A percentile compares a stretch with the other conserved stretches of the same genome.
Evolutionary conservation across 1,140 invertebrate genomes (phyloP).

Genomic region (Augochlora pura): DNA sequence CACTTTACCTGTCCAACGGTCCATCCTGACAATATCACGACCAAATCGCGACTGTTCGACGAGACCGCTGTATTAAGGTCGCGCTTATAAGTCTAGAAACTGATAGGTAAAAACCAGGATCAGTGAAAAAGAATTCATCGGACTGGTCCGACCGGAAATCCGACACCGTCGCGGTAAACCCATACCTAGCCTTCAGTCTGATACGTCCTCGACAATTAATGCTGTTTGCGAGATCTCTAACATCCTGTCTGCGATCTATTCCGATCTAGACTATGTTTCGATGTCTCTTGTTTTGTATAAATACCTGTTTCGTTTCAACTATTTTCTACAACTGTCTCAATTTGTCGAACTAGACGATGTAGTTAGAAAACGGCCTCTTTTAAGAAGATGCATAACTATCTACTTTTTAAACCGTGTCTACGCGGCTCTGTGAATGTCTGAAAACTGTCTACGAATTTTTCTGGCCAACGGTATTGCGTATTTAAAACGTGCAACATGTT

Average conservation of each 20-base stretch:
- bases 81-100: conserved; percentile 41
- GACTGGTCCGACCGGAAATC: conserved; percentile 30
- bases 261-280: background rate
- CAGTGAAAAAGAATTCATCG: conserved; percentile 23
- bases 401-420: no score
- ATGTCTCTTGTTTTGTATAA: no score
- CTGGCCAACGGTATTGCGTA: no score
- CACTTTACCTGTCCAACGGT: conserved; percentile 80
- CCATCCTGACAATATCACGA: conserved; percentile 73
- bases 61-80: conserved; percentile 28
- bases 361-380: no score
- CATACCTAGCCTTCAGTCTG: conserved; percentile 34
- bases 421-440: no score
- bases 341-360: no score
- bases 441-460: no score
- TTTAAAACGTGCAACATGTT: no score
- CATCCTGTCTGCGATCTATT: conserved; percentile 37
- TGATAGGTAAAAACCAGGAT: conserved; percentile 27
- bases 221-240: conserved; percentile 22
- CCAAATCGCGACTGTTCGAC: conserved; percentile 30
- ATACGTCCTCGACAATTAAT: conserved; percentile 39
- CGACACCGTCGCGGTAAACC: conserved; percentile 43
- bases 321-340: no score
- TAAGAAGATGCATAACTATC: no score
- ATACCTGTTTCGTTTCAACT: no score